Percentiles rank a stretch among this genome's conserved stretches.
Evolutionary conservation across 2,113 vertebrate genomes (phyloP).

Genomic region (Dipodomys ordii): DNA sequence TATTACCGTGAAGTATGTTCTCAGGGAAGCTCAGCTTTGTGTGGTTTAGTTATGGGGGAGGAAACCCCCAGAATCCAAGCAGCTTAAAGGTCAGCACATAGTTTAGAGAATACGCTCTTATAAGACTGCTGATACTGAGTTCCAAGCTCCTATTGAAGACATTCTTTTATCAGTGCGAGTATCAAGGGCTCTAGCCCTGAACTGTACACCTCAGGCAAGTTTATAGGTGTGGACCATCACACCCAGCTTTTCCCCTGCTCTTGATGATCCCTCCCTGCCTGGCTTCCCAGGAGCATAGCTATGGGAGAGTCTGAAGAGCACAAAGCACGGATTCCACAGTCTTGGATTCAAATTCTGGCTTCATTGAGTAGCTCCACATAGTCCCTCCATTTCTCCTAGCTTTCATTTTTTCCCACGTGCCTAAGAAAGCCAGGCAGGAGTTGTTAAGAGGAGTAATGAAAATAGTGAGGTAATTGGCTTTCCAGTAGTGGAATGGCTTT

Average conservation of each 20-base stretch:
- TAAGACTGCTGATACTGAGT: background rate
- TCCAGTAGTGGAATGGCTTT: background rate
- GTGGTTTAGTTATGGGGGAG: background rate
- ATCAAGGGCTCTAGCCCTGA: too few species aligned
- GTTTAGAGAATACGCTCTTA: background rate
- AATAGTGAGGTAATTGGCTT: background rate
- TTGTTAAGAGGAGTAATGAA: background rate
- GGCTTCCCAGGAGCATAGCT: background rate
- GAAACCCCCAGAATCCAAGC: background rate
- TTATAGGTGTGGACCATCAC: background rate
- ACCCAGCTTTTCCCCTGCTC: background rate
- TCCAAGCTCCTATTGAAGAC: background rate
- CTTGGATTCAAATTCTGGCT: background rate
- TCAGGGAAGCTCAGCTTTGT: background rate
- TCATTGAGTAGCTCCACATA: background rate
- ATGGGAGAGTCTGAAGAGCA: background rate
- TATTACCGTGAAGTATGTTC: background rate
- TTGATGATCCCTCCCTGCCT: too few species aligned
- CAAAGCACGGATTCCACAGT: background rate
- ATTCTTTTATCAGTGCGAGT: background rate
- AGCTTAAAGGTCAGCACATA: background rate
- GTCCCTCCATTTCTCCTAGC: background rate
- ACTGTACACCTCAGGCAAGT: too few species aligned
- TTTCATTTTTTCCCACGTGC: constrained; percentile 23
- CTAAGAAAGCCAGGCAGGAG: background rate